Conservation (phyloP, 2,888 invertebrate species). For the Encarsia formosa region DNA sequence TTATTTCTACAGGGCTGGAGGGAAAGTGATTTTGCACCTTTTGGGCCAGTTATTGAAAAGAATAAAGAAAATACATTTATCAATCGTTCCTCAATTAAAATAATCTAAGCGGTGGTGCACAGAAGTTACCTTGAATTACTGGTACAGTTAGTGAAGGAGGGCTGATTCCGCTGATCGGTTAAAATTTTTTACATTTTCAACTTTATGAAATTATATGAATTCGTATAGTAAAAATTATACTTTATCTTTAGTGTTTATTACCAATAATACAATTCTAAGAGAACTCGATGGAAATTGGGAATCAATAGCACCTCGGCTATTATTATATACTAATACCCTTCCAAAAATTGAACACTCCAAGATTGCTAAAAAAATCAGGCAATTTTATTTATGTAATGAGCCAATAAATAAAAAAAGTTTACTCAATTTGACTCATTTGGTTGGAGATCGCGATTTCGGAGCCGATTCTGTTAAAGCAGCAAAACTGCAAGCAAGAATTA, state of each 20-base stretch:
- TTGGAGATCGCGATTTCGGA: slow-evolving; percentile 62
- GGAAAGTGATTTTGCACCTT: slow-evolving; percentile 71
- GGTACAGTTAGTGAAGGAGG: slow-evolving; percentile 67
- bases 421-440: slow-evolving; percentile 51
- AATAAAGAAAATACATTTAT: slow-evolving; percentile 61
- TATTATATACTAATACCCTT: slow-evolving; percentile 55
- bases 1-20: no score
- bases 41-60: slow-evolving; percentile 68
- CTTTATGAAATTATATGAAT: no score
- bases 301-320: slow-evolving; percentile 59
- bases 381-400: slow-evolving; percentile 56
- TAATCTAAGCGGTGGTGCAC: slow-evolving; percentile 60
- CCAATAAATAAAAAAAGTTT: slow-evolving; percentile 50
- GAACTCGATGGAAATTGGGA: slow-evolving; percentile 59
- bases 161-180: no score
- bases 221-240: no score
- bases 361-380: slow-evolving; percentile 55
- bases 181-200: no score
- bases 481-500: slow-evolving; percentile 58
- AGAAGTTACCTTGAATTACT: slow-evolving; percentile 66
- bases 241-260: slow-evolving; percentile 18
- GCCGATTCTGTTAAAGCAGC: slow-evolving; percentile 59
- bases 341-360: slow-evolving; percentile 56
- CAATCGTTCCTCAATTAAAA: slow-evolving; percentile 61
- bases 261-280: slow-evolving; percentile 49